Percentiles rank a stretch among this genome's conserved stretches.
phyloP scores from a whole-genome alignment of 2,113 vertebrate species.

The Bombycilla garrulus region DNA sequence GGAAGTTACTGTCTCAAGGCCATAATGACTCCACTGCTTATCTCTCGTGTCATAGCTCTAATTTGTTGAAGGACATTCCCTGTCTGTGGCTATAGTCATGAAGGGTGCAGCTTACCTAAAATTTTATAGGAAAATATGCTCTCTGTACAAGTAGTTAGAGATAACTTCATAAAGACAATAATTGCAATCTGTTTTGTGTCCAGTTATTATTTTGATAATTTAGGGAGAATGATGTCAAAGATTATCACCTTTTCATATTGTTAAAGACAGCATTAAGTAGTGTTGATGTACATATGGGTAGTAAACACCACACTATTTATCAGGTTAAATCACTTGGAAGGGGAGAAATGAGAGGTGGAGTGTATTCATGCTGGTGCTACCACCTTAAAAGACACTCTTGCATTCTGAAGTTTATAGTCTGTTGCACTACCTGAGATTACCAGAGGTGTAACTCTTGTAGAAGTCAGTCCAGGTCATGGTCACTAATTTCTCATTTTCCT shows the following conservation, averaged over 20 bases:
- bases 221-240: background rate
- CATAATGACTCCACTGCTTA: background rate
- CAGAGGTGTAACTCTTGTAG: background rate
- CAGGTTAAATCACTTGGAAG: background rate
- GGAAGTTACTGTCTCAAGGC: background rate
- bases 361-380: background rate
- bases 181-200: background rate
- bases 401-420: background rate
- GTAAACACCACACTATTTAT: background rate
- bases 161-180: background rate
- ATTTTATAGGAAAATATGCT: background rate
- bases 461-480: background rate
- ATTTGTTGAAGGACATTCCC: background rate
- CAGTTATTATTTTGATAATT: background rate
- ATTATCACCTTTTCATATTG: background rate
- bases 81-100: background rate
- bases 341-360: background rate
- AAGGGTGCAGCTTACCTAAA: background rate
- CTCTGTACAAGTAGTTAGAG: background rate
- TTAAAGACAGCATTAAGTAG: background rate
- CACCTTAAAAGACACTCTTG: background rate
- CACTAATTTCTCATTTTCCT: background rate
- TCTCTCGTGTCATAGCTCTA: background rate
- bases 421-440: background rate
- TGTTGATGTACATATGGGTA: background rate